Evolutionary conservation across 2,113 vertebrate genomes (phyloP).

Genomic region (Cephalopterus ornatus): DNA sequence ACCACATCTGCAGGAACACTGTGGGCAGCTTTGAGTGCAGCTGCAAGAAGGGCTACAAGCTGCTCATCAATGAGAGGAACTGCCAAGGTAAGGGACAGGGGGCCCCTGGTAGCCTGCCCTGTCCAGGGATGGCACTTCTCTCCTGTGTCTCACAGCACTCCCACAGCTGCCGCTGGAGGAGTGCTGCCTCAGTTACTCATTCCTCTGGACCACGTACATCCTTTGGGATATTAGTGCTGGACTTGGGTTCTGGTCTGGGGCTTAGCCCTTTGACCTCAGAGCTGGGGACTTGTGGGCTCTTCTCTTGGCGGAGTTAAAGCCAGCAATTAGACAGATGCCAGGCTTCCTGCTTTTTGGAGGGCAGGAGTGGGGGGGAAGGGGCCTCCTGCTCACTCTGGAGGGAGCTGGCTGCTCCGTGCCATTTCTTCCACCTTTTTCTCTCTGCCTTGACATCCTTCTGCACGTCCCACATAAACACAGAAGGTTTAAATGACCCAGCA

Average conservation of each 20-base stretch:
- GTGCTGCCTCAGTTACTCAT: fast-evolving
- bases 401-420: not conserved
- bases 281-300: not conserved
- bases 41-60: conserved; percentile 97
- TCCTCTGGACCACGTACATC: not conserved
- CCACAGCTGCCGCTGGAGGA: not conserved
- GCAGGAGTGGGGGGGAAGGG: not conserved
- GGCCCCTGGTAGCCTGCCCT: not conserved
- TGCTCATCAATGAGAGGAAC: conserved; percentile 94
- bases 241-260: not conserved
- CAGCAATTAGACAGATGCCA: not conserved
- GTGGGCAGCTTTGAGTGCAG: conserved; percentile 98
- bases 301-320: not conserved
- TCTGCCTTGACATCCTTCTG: not conserved
- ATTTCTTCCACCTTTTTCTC: not conserved
- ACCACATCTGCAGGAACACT: conserved; percentile 96
- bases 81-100: conserved; percentile 84
- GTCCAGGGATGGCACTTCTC: not conserved
- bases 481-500: not conserved
- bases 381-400: not conserved
- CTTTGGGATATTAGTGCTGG: not conserved
- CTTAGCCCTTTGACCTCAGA: not conserved
- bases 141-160: not conserved
- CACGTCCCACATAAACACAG: not conserved
- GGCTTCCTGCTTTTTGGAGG: not conserved